Percentiles rank a stretch among this genome's conserved stretches.
These are phyloP conservation scores for Neodiprion pinetum DNA, from an alignment of 1,140 invertebrate species.

Conservation along the genomic window DNA sequence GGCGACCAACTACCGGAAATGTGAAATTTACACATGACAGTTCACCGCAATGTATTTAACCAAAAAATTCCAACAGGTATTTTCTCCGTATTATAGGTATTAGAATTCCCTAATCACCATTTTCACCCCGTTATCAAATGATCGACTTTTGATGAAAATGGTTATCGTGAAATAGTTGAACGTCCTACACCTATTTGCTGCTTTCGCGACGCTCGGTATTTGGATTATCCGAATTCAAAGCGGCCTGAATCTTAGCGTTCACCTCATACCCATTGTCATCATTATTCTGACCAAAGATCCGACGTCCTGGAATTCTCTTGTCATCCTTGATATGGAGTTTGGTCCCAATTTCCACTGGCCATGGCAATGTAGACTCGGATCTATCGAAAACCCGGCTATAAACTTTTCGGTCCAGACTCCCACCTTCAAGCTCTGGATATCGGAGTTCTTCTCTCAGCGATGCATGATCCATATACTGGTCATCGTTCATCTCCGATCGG, in stretches of 20 bases:
- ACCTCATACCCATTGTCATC: conserved; percentile 46
- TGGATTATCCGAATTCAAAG: conserved; percentile 30
- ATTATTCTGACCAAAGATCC: conserved; percentile 44
- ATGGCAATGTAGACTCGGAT: conserved; percentile 46
- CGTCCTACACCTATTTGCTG: conserved; percentile 26
- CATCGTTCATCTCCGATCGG: not conserved
- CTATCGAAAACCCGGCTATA: conserved; percentile 26
- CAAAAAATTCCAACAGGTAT: too few species aligned
- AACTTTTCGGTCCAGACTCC: conserved; percentile 41
- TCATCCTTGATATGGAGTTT: conserved; percentile 60
- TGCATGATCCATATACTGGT: conserved; percentile 5
- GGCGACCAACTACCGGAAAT: too few species aligned
- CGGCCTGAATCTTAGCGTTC: conserved; percentile 42
- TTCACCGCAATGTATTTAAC: too few species aligned
- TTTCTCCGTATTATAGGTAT: too few species aligned
- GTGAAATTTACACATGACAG: too few species aligned
- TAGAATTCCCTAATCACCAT: too few species aligned
- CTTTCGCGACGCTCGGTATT: conserved; percentile 34
- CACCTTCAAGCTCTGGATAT: conserved; percentile 36
- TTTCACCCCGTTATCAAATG: not conserved
- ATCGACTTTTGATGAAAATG: conserved; percentile 11
- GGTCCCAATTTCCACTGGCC: conserved; percentile 59
- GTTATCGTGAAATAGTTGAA: not conserved
- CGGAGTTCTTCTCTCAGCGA: not conserved
- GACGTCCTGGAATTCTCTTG: conserved; percentile 51